phyloP scores from a whole-genome alignment of 2,888 invertebrate genomes.

The Stenodera caucasica region DNA sequence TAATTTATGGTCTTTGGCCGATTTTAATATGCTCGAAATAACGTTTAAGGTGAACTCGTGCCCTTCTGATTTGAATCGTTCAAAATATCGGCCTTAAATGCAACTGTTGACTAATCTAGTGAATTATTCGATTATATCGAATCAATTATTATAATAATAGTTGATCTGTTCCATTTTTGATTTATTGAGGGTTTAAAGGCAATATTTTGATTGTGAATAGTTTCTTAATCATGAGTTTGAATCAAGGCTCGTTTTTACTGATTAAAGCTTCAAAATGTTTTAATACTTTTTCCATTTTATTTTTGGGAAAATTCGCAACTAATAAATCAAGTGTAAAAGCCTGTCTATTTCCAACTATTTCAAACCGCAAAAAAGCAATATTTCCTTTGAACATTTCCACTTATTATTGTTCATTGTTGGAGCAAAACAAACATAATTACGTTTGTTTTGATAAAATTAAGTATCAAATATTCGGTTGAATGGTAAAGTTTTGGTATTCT shows the following conservation, averaged over 20 bases:
- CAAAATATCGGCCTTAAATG: not conserved
- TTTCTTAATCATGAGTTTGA: no score
- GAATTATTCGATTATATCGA: no score
- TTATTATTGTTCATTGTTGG: not conserved
- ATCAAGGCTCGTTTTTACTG: slow-evolving; percentile 15
- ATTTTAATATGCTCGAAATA: not conserved
- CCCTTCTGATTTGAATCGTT: not conserved
- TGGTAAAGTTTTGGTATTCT: slow-evolving; percentile 2
- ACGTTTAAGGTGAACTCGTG: not conserved
- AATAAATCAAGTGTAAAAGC: slow-evolving; percentile 24
- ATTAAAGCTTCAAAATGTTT: no score
- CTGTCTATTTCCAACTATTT: not conserved
- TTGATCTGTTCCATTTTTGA: no score
- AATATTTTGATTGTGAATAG: not conserved
- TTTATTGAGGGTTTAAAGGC: not conserved
- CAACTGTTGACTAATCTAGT: no score
- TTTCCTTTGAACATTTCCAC: not conserved
- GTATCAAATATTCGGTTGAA: not conserved
- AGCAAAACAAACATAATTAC: not conserved
- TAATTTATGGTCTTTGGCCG: no score
- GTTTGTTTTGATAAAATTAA: slow-evolving; percentile 1
- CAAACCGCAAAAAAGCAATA: not conserved
- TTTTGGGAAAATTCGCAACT: slow-evolving; percentile 21
- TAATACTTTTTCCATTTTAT: slow-evolving; percentile 23
- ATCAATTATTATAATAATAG: no score